These are phyloP conservation scores for Heliconius aoede DNA, from an alignment of 2,888 invertebrate genomes.

Conservation along the genomic window DNA sequence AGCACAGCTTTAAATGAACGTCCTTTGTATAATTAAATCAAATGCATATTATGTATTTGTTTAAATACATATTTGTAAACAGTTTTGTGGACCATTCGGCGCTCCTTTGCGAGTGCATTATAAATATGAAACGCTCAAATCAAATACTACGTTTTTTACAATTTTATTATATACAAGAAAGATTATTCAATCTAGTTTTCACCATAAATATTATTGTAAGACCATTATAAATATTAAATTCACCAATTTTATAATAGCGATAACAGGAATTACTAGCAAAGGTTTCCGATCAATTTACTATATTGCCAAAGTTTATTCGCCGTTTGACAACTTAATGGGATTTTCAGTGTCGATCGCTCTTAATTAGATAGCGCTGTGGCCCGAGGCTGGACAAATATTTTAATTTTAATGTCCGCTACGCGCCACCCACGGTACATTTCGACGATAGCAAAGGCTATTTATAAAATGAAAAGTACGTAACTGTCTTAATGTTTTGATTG, in stretches of 20 bases:
- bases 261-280: slow-evolving; percentile 38
- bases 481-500: slow-evolving; percentile 21
- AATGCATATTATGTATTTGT: no score
- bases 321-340: slow-evolving; percentile 68
- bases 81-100: no score
- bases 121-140: neutral
- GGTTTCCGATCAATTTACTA: slow-evolving; percentile 50
- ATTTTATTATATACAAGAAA: neutral
- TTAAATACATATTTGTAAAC: no score
- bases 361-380: slow-evolving; percentile 62
- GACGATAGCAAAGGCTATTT: slow-evolving; percentile 42
- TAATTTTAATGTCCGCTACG: slow-evolving; percentile 60
- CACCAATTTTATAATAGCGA: slow-evolving; percentile 32
- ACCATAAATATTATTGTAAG: neutral
- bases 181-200: slow-evolving; percentile 4
- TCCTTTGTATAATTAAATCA: no score
- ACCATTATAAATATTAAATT: neutral
- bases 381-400: slow-evolving; percentile 63
- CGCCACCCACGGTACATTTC: slow-evolving; percentile 67
- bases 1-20: no score
- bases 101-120: no score
- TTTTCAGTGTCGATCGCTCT: slow-evolving; percentile 61
- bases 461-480: slow-evolving; percentile 29
- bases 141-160: neutral
- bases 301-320: slow-evolving; percentile 60